Evolutionary conservation across 2,888 invertebrate species (phyloP).

Genomic region (Cryptus armator): DNA sequence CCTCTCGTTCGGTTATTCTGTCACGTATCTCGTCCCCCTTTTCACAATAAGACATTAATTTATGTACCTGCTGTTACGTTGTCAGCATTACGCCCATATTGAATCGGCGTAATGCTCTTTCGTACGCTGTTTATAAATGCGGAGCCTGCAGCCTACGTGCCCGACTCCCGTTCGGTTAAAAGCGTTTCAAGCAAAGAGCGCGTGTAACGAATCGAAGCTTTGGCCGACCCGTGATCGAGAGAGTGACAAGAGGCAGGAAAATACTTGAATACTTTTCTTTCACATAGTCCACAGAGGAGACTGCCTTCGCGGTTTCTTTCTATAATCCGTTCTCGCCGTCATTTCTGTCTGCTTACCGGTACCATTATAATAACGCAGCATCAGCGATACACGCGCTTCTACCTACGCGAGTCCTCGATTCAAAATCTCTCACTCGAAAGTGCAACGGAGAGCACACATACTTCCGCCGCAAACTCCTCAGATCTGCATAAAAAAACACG

Average conservation of each 20-base stretch:
- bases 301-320: constrained; percentile 4
- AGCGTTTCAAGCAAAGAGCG: constrained; percentile 16
- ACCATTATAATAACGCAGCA: neutral
- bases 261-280: constrained; percentile 18
- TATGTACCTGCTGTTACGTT: constrained; percentile 68
- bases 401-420: constrained; percentile 51
- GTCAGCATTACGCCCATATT: constrained; percentile 42
- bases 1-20: neutral
- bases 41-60: constrained; percentile 69
- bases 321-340: constrained; percentile 19
- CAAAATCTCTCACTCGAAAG: constrained; percentile 3
- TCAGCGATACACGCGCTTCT: constrained; percentile 24
- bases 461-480: constrained; percentile 14
- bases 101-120: constrained; percentile 36
- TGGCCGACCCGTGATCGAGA: constrained; percentile 34
- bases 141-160: constrained; percentile 50
- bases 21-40: constrained; percentile 46
- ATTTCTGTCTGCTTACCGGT: constrained; percentile 5
- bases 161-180: constrained; percentile 35
- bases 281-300: constrained; percentile 2
- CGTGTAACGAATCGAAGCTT: constrained; percentile 47
- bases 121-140: constrained; percentile 53
- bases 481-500: constrained; percentile 18
- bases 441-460: constrained; percentile 10
- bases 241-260: constrained; percentile 42